Conservation (phyloP, 35 echinoderm and acorn worm genomes). For the Patiria miniata region DNA sequence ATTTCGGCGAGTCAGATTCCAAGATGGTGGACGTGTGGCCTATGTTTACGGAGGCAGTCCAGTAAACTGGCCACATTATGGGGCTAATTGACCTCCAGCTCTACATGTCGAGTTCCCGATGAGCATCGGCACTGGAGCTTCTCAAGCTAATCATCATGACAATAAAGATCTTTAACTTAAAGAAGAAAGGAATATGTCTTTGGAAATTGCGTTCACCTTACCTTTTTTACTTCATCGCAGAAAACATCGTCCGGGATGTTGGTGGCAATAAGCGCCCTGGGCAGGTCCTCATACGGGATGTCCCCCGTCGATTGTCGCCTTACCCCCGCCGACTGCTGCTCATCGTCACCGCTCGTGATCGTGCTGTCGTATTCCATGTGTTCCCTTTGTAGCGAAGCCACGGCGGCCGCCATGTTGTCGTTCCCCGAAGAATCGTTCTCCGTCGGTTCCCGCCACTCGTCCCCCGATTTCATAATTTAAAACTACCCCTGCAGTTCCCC, state of each 20-base stretch:
- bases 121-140: too few relatives aligned
- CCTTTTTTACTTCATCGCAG: conserved; percentile 61
- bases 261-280: conserved; percentile 72
- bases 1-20: too few relatives aligned
- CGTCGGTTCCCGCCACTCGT: neutral
- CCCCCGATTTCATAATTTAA: neutral
- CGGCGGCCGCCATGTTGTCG: conserved; percentile 8
- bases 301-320: conserved; percentile 53
- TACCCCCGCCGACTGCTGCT: neutral
- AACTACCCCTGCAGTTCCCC: too few relatives aligned
- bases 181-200: too few relatives aligned
- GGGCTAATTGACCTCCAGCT: too few relatives aligned
- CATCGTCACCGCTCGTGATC: neutral
- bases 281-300: conserved; percentile 70
- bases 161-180: too few relatives aligned
- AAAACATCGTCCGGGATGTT: conserved; percentile 72
- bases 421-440: neutral
- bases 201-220: neutral
- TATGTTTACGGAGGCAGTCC: too few relatives aligned
- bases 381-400: conserved; percentile 4
- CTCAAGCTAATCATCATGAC: too few relatives aligned
- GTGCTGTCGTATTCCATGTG: neutral
- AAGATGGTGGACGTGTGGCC: too few relatives aligned
- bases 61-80: too few relatives aligned
- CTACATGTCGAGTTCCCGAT: too few relatives aligned